These are phyloP conservation scores for Drosophila subsilvestris DNA, from an alignment of 2,888 invertebrate genomes.

Conservation along the genomic window DNA sequence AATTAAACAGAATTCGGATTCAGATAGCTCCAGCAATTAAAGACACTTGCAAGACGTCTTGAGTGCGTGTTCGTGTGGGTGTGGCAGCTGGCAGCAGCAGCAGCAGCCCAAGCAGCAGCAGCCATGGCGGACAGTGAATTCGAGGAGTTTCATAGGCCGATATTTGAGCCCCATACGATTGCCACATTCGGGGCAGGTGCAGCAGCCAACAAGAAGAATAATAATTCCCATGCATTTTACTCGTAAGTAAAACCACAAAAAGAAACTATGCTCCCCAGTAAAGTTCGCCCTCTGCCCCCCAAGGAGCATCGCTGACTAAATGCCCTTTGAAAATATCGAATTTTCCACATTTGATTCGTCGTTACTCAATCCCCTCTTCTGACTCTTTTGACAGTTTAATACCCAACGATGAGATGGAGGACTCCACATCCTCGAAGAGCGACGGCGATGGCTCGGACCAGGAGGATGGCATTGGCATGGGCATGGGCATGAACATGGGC, in stretches of 20 bases:
- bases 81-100: conserved; percentile 57
- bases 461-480: conserved; percentile 84
- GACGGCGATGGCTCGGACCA: conserved; percentile 88
- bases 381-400: conserved; percentile 87
- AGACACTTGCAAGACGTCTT: not conserved
- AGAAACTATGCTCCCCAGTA: not conserved
- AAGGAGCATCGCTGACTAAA: too few species aligned
- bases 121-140: conserved; percentile 96
- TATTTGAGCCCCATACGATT: conserved; percentile 88
- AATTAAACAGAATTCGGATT: not conserved
- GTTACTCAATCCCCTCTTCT: not conserved
- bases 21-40: not conserved
- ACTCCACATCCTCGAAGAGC: conserved; percentile 91
- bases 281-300: not conserved
- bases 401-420: conserved; percentile 92
- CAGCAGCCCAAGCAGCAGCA: conserved; percentile 37
- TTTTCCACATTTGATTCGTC: too few species aligned
- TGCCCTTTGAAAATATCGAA: not conserved
- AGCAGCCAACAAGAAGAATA: conserved; percentile 86
- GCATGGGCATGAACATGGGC: conserved; percentile 54
- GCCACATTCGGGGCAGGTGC: conserved; percentile 86
- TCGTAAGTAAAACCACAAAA: conserved; percentile 88
- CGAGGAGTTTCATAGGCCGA: conserved; percentile 92
- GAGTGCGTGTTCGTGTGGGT: conserved; percentile 26
- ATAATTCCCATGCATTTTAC: conserved; percentile 90